Evolutionary conservation across 2,888 invertebrate species (phyloP).

Genomic region (Disparrhopalites patrizii): DNA sequence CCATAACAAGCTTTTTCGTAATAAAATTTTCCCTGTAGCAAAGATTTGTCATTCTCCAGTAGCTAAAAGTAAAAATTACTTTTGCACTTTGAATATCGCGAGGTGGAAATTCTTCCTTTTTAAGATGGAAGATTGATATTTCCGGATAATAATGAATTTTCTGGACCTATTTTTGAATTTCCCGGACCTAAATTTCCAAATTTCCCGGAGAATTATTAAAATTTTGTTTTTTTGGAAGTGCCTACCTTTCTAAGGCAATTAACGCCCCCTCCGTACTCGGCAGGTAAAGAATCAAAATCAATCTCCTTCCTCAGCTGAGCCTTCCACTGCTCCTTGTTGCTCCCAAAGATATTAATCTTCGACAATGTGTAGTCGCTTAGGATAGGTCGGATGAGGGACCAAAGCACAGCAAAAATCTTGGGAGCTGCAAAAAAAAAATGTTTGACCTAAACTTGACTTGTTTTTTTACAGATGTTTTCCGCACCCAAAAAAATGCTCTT

Average conservation of each 20-base stretch:
- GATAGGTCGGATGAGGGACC: conserved; percentile 5
- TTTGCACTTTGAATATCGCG: no score
- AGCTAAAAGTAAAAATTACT: no score
- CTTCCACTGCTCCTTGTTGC: conserved; percentile 10
- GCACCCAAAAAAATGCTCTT: neutral
- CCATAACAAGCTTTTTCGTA: no score
- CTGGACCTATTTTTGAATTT: no score
- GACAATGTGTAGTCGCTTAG: neutral
- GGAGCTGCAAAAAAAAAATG: conserved; percentile 17
- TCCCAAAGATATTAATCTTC: conserved; percentile 6
- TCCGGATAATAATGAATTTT: no score
- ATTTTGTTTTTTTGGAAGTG: no score
- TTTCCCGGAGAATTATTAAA: no score
- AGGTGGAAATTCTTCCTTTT: no score
- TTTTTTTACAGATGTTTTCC: neutral
- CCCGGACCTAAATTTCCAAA: no score
- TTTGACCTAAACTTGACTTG: neutral
- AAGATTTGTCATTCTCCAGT: no score
- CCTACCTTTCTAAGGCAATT: neutral
- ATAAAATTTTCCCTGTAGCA: no score
- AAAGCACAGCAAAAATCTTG: conserved; percentile 9
- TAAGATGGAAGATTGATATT: no score
- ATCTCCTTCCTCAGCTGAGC: neutral
- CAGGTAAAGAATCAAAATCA: neutral
- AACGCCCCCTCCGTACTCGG: conserved; percentile 11